Evolutionary conservation across 2,888 invertebrate species (phyloP), one percentile per base, ranked within the genome.

Genomic region (Coelogynopora nodosa): DNA sequence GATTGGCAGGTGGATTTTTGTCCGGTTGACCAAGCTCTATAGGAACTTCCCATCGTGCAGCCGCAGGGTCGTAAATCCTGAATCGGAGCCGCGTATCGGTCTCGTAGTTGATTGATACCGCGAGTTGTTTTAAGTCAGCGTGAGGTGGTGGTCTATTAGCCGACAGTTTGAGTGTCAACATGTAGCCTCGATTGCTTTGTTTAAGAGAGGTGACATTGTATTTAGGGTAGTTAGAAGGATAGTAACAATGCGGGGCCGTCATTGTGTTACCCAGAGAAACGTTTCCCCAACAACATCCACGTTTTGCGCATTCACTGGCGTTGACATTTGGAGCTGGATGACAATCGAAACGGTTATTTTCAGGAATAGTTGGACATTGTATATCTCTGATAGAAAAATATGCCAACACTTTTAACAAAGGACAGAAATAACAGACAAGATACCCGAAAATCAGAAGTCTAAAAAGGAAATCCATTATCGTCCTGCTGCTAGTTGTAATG

Each of bases 281-380:
- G 26, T 91, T 89, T 10, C 5, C 49, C 95, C 95, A 95, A 89
- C 95, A 95, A 89, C 95, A 95, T 0, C 95, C 95, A 92, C 95
- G 92, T 86, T 93, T 92, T 83, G 92, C 92, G 89, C 95, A 95
- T 29, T 93, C 91, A 89, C 94, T 90, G 0, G 91, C 92, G 84
- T 93, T 90, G 23, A 67, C 83, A 31, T 28, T 31, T 5, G 92
- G 90, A 90, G 94, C 94, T 0, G 95, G 95, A 89, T 93, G 94
- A 90, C 95, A 95, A 90, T 95, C 95, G 89, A 95, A 94, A 87
- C 94, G 93, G n/a, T n/a, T n/a, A n/a, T n/a, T n/a, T n/a, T n/a
- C n/a, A n/a, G n/a, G n/a, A n/a, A n/a, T n/a, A n/a, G n/a, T n/a
- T n/a, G n/a, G n/a, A n/a, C n/a, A n/a, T n/a, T n/a, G n/a, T n/a